Conservation (phyloP, 2,113 vertebrate genomes). For the Megaleporinus macrocephalus region DNA sequence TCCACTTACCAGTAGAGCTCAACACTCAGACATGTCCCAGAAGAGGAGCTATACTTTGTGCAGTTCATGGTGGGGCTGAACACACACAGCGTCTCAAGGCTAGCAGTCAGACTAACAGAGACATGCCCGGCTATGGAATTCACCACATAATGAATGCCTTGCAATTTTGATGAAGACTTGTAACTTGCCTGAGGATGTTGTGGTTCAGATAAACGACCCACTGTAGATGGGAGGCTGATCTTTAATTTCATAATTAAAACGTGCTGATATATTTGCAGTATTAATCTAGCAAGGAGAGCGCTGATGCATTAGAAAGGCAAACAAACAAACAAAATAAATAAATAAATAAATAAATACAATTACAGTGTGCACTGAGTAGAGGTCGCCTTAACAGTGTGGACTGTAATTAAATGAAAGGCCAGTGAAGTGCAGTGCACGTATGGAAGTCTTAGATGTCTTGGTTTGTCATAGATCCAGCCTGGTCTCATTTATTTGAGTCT, state of each 20-base stretch:
- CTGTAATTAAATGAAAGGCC: too few relatives aligned
- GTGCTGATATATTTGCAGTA: too few relatives aligned
- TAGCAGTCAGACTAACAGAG: background rate
- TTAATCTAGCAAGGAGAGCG: too few relatives aligned
- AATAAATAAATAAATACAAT: too few relatives aligned
- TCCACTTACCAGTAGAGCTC: background rate
- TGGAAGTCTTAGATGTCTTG: too few relatives aligned
- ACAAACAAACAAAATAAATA: too few relatives aligned
- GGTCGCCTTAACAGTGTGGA: too few relatives aligned
- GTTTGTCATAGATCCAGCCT: too few relatives aligned
- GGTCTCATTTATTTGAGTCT: too few relatives aligned
- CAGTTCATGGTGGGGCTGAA: background rate
- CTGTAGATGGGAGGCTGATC: background rate
- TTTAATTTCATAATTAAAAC: background rate
- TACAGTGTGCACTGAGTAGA: too few relatives aligned
- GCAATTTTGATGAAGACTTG: constrained; percentile 7
- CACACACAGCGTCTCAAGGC: background rate
- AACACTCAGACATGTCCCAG: background rate
- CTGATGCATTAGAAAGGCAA: too few relatives aligned
- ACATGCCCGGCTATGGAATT: constrained; percentile 17
- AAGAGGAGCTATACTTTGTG: background rate
- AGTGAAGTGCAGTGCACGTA: too few relatives aligned
- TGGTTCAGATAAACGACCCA: background rate
- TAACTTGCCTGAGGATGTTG: constrained; percentile 1
- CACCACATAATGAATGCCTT: constrained; percentile 6